Evolutionary conservation across 2,888 invertebrate genomes (phyloP), one percentile per base, ranked within the genome.

Genomic region (Platypus cylindrus): DNA sequence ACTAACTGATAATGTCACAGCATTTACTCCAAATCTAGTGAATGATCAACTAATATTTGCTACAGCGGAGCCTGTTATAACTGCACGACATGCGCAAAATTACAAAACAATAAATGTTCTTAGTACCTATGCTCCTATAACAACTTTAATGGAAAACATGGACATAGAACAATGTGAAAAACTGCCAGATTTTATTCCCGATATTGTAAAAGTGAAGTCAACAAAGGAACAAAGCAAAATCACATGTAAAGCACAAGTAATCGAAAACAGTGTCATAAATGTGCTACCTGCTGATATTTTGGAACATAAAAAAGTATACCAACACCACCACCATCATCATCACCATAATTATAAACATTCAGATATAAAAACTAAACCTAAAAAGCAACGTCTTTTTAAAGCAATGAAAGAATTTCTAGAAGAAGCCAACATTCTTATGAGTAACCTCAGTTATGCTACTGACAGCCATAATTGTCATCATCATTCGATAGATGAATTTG

Each of bases 321-420:
- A n/a, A n/a, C 36, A n/a, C n/a, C n/a, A n/a, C n/a, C n/a, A n/a
- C n/a, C n/a, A n/a, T n/a, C n/a, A n/a, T n/a, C n/a, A n/a, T 17
- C 32, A 36, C 30, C 24, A 36, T 14, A 30, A 17, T n/a, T 31
- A 37, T 16, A 42, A 36, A 14, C n/a, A n/a, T n/a, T n/a, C n/a
- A n/a, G n/a, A n/a, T n/a, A n/a, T n/a, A n/a, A n/a, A n/a, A n/a
- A 32, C 24, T 12, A 38, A 40, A 17, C 34, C 42, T 5, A 47
- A 53, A 17, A 48, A 50, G 29, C 48, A 54, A 9, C 45, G 53
- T 17, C 56, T 63, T 48, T 40, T 59, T 17, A 51, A 55, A 41
- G 57, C 56, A 0, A 62, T 64, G 55, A 55, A 62, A 2, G 53
- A 53, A 18, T 64, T 65, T 41, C 49, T 64, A 36, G 58, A 58